These are phyloP conservation scores for Gymnorhina tibicen DNA, from an alignment of 2,113 vertebrate genomes.

Conservation along the genomic window DNA sequence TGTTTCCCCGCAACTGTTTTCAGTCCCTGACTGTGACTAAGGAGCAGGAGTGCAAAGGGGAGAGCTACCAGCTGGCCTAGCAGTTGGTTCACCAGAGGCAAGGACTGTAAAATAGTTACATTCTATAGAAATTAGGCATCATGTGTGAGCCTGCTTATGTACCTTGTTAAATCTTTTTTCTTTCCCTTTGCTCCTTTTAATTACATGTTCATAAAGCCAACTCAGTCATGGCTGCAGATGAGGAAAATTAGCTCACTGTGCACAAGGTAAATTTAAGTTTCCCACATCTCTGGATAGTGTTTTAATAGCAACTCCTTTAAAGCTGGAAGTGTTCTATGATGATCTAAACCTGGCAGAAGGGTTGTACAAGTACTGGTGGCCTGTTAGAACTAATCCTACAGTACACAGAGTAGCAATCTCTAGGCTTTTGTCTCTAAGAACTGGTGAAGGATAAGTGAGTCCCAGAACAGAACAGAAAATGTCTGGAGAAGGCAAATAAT, in stretches of 20 bases:
- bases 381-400: not conserved
- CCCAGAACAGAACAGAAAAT: not conserved
- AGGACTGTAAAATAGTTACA: not conserved
- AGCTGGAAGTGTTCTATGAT: not conserved
- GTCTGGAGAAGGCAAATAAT: not conserved
- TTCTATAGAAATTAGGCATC: not conserved
- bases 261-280: not conserved
- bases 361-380: not conserved
- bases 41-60: not conserved
- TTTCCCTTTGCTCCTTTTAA: not conserved
- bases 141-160: not conserved
- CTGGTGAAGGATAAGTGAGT: not conserved
- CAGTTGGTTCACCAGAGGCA: not conserved
- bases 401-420: not conserved
- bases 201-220: not conserved
- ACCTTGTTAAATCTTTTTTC: not conserved
- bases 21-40: not conserved
- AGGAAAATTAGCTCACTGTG: not conserved
- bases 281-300: not conserved
- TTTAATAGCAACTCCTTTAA: not conserved
- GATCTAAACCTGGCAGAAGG: not conserved
- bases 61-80: not conserved
- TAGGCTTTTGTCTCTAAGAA: not conserved
- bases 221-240: not conserved
- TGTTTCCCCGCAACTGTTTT: not conserved